Percentiles rank a stretch among this genome's conserved stretches.
phyloP scores from a whole-genome alignment of 2,113 vertebrate species.

The Danio rerio region DNA sequence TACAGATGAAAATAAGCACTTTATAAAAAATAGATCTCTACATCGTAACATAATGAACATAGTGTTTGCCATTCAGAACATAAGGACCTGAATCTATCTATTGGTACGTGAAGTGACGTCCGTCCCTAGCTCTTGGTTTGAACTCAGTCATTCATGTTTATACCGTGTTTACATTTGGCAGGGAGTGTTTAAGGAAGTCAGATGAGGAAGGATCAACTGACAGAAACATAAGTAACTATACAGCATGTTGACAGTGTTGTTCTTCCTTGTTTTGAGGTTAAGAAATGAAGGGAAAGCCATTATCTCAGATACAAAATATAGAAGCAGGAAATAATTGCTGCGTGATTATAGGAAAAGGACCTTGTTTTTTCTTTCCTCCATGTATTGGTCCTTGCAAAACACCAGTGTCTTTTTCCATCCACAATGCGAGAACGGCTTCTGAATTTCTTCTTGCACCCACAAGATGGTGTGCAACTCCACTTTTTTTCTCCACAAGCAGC shows the following conservation, averaged over 20 bases:
- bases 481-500: not conserved
- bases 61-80: slow-evolving; percentile 70
- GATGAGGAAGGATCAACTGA: slow-evolving; percentile 11
- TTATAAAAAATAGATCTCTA: slow-evolving; percentile 81
- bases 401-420: not conserved
- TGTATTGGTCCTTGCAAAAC: not conserved
- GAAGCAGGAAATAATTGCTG: not conserved
- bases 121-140: slow-evolving; percentile 43
- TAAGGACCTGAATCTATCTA: slow-evolving; percentile 37
- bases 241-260: slow-evolving; percentile 4
- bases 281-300: not conserved
- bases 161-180: slow-evolving; percentile 52
- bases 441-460: slow-evolving; percentile 26
- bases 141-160: slow-evolving; percentile 51
- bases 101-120: slow-evolving; percentile 28
- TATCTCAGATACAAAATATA: not conserved
- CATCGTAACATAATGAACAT: slow-evolving; percentile 75
- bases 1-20: slow-evolving; percentile 70
- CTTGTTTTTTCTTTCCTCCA: not conserved
- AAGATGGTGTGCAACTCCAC: slow-evolving; percentile 25
- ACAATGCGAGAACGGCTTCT: not conserved
- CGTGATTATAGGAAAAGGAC: not conserved
- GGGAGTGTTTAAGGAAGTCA: slow-evolving; percentile 35
- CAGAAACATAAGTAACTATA: not conserved
- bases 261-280: not conserved